Base-by-base conservation (phyloP, 2,888 invertebrate species). In the Pilophorus perplexus region DNA sequence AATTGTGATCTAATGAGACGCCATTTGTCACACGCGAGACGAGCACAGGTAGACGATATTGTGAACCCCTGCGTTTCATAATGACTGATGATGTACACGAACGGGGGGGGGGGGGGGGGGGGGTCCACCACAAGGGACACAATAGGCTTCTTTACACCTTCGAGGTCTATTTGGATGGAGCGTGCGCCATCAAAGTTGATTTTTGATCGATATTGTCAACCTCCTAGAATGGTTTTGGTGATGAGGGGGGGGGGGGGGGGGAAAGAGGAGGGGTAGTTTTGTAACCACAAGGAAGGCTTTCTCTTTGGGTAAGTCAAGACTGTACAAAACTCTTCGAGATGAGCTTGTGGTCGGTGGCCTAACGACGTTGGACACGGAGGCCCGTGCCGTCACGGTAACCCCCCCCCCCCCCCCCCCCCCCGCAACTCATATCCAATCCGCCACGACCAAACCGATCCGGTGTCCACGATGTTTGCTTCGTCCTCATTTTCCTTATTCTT, bases 351-450 rank as follows among this genome's bases (percentile, higher is more conserved):
- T 37, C 44, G 27, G 20, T 16, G 54, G 42, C 12, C 37, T 65
- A 65, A 65, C 65, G 42, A 65, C 33, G 65, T 65, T 65, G 65
- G 65, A 65, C 65, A 65, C 65, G 65, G 54, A 40, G 65, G 44
- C 65, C 55, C 65, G 65, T 65, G 65, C 65, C 65, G 65, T 65
- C 65, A 65, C 65, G 65, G 55, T 59, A 59, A 33, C 59, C 18
- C 16, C 22, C 37, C 59, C 33, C 59, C 25, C 33, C 23, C 40
- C 25, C 44, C 23, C 27, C 42, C 25, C 44, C n/a, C n/a, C n/a
- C n/a, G n/a, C n/a, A n/a, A n/a, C n/a, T n/a, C n/a, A n/a, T n/a
- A n/a, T n/a, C n/a, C n/a, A n/a, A n/a, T n/a, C n/a, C n/a, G n/a
- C n/a, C n/a, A n/a, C n/a, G n/a, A n/a, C n/a, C n/a, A n/a, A n/a